Percentiles rank a stretch among this genome's conserved stretches.
Conservation (phyloP, 1,140 invertebrate genomes). For the Cyphomyrmex costatus region DNA sequence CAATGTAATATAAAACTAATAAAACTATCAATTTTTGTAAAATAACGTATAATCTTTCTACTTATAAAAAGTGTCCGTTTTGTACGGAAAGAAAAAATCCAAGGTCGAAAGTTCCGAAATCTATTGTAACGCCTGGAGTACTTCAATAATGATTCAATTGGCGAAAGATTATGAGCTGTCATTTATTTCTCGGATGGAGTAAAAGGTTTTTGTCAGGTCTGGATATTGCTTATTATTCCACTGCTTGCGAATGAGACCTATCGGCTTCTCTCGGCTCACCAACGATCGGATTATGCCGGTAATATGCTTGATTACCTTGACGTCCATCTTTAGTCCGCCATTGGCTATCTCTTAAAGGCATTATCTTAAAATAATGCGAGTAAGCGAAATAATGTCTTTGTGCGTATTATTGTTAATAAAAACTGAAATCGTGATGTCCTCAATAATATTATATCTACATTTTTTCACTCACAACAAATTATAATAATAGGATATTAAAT, state of each 20-base stretch:
- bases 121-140: constrained; percentile 16
- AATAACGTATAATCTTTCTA: neutral
- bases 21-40: neutral
- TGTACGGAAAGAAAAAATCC: neutral
- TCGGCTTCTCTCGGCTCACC: constrained; percentile 12
- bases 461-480: neutral
- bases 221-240: constrained; percentile 24
- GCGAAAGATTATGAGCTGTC: constrained; percentile 46
- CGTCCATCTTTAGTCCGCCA: constrained; percentile 23
- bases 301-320: constrained; percentile 43
- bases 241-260: constrained; percentile 21
- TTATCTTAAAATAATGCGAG: constrained; percentile 18
- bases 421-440: neutral
- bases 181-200: constrained; percentile 61
- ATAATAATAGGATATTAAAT: neutral
- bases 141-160: constrained; percentile 64
- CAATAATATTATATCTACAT: neutral
- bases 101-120: constrained; percentile 1
- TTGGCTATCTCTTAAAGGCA: neutral
- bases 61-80: neutral
- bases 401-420: neutral
- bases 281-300: constrained; percentile 32
- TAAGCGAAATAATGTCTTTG: constrained; percentile 13
- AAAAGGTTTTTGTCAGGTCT: constrained; percentile 47
- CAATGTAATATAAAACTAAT: neutral